phyloP scores from a whole-genome alignment of 2,888 invertebrate species.

The Agrochola circellaris region DNA sequence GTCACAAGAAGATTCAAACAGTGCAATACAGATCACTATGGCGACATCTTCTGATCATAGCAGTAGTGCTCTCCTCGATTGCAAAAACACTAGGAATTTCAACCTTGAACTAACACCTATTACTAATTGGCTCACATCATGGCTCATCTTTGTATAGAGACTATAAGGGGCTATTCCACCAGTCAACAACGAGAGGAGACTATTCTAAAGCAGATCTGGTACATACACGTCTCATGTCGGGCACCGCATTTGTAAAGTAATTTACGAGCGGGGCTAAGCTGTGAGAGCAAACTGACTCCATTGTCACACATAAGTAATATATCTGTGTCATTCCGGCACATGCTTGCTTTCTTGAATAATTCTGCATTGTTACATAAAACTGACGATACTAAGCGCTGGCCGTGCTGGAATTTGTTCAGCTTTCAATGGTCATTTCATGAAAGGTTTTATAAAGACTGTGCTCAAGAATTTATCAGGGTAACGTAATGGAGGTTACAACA shows the following conservation, averaged over 20 bases:
- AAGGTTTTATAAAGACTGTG: conserved; percentile 6
- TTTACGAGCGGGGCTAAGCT: conserved; percentile 56
- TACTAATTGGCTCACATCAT: conserved; percentile 36
- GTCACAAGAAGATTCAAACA: neutral
- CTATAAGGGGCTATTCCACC: conserved; percentile 21
- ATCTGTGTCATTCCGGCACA: conserved; percentile 42
- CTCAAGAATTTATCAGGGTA: conserved; percentile 1
- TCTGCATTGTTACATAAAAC: conserved; percentile 46
- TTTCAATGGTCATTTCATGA: neutral
- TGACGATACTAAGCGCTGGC: conserved; percentile 1
- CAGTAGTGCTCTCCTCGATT: conserved; percentile 12
- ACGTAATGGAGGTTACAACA: neutral
- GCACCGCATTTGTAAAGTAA: conserved; percentile 52
- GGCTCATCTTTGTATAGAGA: conserved; percentile 26
- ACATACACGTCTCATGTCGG: conserved; percentile 39
- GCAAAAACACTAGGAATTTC: conserved; percentile 8
- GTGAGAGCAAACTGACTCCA: conserved; percentile 48
- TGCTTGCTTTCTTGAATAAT: conserved; percentile 39
- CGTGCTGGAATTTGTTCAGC: conserved; percentile 12
- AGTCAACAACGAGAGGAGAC: conserved; percentile 28
- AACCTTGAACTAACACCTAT: conserved; percentile 54
- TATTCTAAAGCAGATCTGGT: conserved; percentile 53
- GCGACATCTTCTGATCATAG: conserved; percentile 6
- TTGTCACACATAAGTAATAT: conserved; percentile 53
- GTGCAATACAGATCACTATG: conserved; percentile 3